Conservation (phyloP, 2,888 invertebrate genomes). For the Cantharis rufa region DNA sequence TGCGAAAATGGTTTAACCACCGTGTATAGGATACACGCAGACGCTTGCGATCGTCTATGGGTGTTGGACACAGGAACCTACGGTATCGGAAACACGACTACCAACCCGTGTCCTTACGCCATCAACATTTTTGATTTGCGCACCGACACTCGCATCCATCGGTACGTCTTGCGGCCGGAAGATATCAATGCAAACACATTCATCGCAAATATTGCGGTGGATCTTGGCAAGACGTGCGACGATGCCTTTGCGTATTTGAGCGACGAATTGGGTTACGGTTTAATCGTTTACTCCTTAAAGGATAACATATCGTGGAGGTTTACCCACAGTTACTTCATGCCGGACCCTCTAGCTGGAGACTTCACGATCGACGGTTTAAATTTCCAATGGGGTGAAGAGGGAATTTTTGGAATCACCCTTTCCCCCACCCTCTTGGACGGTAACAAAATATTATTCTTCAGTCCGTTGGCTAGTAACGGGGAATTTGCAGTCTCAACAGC, state of each 20-base stretch:
- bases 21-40: conserved; percentile 78
- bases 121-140: conserved; percentile 77
- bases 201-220: conserved; percentile 85
- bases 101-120: conserved; percentile 79
- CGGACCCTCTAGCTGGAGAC: conserved; percentile 78
- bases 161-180: conserved; percentile 69
- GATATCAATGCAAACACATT: conserved; percentile 79
- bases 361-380: conserved; percentile 79
- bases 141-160: conserved; percentile 70
- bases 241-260: conserved; percentile 80
- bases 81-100: conserved; percentile 75
- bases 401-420: conserved; percentile 70
- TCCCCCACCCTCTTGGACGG: conserved; percentile 70
- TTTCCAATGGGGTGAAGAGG: conserved; percentile 85
- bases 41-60: conserved; percentile 80
- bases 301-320: conserved; percentile 80
- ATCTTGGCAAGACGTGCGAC: conserved; percentile 73
- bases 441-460: conserved; percentile 74
- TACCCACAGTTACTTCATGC: conserved; percentile 77
- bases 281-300: conserved; percentile 78
- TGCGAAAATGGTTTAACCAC: conserved; percentile 76
- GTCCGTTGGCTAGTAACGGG: conserved; percentile 76
- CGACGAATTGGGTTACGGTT: conserved; percentile 81
- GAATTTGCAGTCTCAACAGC: conserved; percentile 80
- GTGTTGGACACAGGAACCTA: conserved; percentile 82